Percentiles rank a stretch among this genome's conserved stretches.
phyloP scores from a whole-genome alignment of 2,888 invertebrate genomes.

The Caenorhabditis afra region DNA sequence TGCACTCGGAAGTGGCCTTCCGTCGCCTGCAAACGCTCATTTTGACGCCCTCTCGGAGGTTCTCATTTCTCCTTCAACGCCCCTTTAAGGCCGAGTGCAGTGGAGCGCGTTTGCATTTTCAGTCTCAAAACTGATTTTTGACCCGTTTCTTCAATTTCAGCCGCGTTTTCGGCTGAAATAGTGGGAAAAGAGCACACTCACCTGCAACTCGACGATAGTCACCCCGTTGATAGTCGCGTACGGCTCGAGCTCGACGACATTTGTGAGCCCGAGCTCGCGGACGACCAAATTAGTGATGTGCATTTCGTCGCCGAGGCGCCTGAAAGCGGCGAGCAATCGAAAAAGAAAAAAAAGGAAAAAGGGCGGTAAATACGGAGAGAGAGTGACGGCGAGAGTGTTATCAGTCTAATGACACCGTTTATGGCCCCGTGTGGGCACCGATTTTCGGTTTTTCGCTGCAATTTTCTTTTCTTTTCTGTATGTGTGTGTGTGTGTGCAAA shows the following conservation, averaged over 20 bases:
- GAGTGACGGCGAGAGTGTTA: background rate
- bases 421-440: background rate
- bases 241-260: conserved; percentile 32
- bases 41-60: background rate
- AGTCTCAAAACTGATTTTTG: too few species aligned
- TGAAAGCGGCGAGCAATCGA: background rate
- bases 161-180: too few species aligned
- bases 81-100: too few species aligned
- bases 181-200: conserved; percentile 4
- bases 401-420: conserved; percentile 1
- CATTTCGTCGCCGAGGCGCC: conserved; percentile 15
- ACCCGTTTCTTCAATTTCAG: too few species aligned
- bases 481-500: background rate
- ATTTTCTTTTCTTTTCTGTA: background rate
- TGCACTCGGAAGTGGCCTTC: conserved; percentile 59
- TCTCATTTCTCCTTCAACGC: background rate
- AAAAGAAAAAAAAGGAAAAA: background rate
- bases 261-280: conserved; percentile 44
- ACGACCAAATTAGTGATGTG: conserved; percentile 49
- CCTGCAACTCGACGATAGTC: conserved; percentile 59
- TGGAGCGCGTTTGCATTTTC: too few species aligned
- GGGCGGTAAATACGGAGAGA: background rate
- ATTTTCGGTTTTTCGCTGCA: background rate
- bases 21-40: conserved; percentile 36
- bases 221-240: conserved; percentile 58